Evolutionary conservation across 2,888 invertebrate genomes (phyloP).

Genomic region (Ochropleura plecta): DNA sequence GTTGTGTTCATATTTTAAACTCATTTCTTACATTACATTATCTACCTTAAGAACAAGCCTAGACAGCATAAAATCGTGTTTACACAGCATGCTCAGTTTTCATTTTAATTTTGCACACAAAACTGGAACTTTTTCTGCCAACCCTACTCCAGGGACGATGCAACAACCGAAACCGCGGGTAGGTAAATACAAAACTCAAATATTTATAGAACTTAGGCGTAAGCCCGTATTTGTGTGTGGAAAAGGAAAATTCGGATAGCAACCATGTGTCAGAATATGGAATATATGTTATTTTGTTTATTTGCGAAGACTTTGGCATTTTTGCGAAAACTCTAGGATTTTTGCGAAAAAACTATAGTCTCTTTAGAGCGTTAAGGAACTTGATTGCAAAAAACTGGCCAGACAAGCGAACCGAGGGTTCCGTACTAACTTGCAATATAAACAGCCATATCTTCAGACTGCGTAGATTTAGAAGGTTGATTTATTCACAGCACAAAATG

Average conservation of each 20-base stretch:
- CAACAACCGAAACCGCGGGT: constrained; percentile 64
- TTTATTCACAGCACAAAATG: too few species aligned
- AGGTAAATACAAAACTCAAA: constrained; percentile 77
- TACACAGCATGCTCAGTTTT: background rate
- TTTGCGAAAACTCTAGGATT: too few species aligned
- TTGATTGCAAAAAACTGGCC: background rate
- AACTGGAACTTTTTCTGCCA: constrained; percentile 47
- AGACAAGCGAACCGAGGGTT: too few species aligned
- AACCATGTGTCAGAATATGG: constrained; percentile 61
- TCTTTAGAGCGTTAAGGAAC: background rate
- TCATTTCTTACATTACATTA: background rate
- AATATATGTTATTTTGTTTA: constrained; percentile 47
- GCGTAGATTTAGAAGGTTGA: too few species aligned
- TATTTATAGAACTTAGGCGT: constrained; percentile 79
- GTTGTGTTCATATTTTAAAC: background rate
- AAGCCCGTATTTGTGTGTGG: constrained; percentile 72
- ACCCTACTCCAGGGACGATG: constrained; percentile 55
- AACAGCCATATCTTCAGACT: too few species aligned
- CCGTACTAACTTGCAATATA: too few species aligned
- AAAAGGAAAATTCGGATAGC: constrained; percentile 63
- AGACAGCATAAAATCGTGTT: background rate
- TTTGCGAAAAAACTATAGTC: background rate
- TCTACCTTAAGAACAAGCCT: too few species aligned
- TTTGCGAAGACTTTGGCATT: too few species aligned
- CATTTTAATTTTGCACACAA: constrained; percentile 17